Conservation (phyloP, 1,140 invertebrate species). For the Neodiprion fabricii region DNA sequence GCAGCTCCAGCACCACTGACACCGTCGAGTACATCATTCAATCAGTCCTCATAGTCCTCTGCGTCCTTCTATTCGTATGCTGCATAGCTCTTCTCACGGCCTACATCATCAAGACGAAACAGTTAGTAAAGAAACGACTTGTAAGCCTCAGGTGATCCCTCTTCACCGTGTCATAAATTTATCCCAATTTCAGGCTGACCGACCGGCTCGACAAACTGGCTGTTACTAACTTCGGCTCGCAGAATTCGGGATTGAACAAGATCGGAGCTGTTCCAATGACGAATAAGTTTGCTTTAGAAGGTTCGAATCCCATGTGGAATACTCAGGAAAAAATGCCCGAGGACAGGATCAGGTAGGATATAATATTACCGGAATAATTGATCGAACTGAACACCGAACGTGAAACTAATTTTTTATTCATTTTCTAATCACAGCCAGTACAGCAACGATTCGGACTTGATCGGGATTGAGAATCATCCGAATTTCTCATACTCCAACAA, state of each 20-base stretch:
- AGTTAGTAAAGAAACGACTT: conserved; percentile 48
- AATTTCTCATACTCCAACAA: conserved; percentile 60
- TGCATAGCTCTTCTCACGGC: conserved; percentile 58
- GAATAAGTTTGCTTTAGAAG: conserved; percentile 72
- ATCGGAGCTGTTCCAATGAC: conserved; percentile 68
- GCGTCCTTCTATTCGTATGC: conserved; percentile 57
- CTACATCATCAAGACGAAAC: conserved; percentile 60
- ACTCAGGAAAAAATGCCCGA: conserved; percentile 58
- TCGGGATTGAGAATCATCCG: conserved; percentile 70
- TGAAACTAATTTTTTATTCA: conserved; percentile 11
- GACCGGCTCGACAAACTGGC: conserved; percentile 65
- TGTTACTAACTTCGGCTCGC: conserved; percentile 67
- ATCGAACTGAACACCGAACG: conserved; percentile 16
- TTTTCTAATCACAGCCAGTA: conserved; percentile 54
- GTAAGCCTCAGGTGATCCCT: too few species aligned
- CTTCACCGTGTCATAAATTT: conserved; percentile 2
- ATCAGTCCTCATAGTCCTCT: conserved; percentile 61
- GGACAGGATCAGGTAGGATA: conserved; percentile 58
- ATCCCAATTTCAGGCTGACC: conserved; percentile 54
- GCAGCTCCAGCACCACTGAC: conserved; percentile 29
- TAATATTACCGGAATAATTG: conserved; percentile 18
- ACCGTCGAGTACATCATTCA: conserved; percentile 49
- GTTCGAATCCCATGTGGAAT: conserved; percentile 72
- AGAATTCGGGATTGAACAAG: conserved; percentile 65
- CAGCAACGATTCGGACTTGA: conserved; percentile 69